Evolutionary conservation across 2,888 invertebrate species (phyloP), one percentile per base, ranked within the genome.

Genomic region (Eupsilia transversa): DNA sequence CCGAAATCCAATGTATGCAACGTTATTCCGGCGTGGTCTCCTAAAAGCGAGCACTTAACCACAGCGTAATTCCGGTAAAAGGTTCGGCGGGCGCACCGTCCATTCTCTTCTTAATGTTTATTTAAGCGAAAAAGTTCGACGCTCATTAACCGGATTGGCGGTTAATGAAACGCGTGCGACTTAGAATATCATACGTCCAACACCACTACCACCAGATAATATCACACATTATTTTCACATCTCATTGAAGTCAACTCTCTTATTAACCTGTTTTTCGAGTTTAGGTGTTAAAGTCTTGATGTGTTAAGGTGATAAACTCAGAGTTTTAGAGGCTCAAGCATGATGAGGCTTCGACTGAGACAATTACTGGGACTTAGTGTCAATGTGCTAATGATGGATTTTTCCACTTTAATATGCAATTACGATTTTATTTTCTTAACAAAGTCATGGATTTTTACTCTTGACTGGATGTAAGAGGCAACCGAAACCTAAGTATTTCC

Each of bases 41-140:
- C 90, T 92, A 92, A 93, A 94, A 93, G 93, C 93, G 90, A 92
- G 91, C 93, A 94, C 93, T 95, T 94, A 92, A 91, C 93, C 90
- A 88, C 90, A 86, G 90, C 92, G 93, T 94, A 94, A 96, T 95
- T 94, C 93, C 93, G 91, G 93, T 94, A 95, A 95, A 95, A 95
- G 94, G 94, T 92, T 93, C 89, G 85, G 88, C 89, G 91, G 91
- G 86, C 90, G 86, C 88, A 86, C 89, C 91, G 92, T 93, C 91
- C 92, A 92, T 94, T 94, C 92, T 92, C 92, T 91, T 94, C 93
- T 93, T 94, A 94, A 95, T 95, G 94, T 94, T 94, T 94, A 94
- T 95, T 94, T 95, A 94, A 95, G 94, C 93, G 94, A 94, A 95
- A 94, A 94, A 94, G 90, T 94, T 95, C 91, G 91, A 91, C 90